phyloP scores from a whole-genome alignment of 2,113 vertebrate genomes.

The Grallaria varia region DNA sequence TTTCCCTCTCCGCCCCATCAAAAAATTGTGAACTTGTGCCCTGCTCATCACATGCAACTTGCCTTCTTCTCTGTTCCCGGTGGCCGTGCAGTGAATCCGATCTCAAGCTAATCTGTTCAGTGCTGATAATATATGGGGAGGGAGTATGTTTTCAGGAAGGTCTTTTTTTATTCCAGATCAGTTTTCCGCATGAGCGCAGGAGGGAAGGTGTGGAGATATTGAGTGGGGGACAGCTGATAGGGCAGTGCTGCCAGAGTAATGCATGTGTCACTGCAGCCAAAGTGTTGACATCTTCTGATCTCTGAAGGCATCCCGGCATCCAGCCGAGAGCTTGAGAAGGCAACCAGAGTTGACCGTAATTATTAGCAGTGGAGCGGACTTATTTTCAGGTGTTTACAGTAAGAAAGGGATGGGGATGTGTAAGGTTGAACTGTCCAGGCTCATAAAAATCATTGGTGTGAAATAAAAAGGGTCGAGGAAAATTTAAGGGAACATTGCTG shows the following conservation, averaged over 20 bases:
- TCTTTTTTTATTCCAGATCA: neutral
- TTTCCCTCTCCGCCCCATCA: too few species aligned
- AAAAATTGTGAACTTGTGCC: fast-evolving
- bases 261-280: neutral
- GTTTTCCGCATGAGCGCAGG: neutral
- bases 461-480: neutral
- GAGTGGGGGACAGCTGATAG: neutral
- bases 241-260: neutral
- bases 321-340: neutral
- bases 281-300: slow-evolving; percentile 13
- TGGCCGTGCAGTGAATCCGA: fast-evolving
- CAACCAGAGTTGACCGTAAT: slow-evolving; percentile 5
- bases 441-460: neutral
- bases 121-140: neutral
- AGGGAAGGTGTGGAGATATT: neutral
- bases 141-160: neutral
- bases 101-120: fast-evolving
- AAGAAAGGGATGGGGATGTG: neutral
- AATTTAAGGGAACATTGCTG: neutral
- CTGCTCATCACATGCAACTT: neutral
- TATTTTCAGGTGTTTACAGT: slow-evolving; percentile 33
- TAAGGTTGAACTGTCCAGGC: slow-evolving; percentile 27
- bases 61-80: neutral
- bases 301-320: neutral
- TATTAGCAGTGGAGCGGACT: neutral